Evolutionary conservation across 2,888 invertebrate genomes (phyloP).

Genomic region (Torymus aiolomorphi): DNA sequence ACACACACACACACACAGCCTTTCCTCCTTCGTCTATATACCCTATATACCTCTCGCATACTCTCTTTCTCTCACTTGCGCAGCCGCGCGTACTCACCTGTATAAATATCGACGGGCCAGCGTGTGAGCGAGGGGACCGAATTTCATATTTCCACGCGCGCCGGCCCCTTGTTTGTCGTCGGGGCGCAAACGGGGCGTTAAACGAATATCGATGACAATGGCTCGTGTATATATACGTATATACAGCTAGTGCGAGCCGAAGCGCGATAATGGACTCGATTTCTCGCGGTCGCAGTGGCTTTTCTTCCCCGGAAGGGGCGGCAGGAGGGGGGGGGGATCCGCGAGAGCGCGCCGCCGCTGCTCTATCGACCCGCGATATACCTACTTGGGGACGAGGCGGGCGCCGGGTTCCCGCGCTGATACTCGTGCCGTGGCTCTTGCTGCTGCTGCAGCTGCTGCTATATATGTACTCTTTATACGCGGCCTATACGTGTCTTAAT

Average conservation of each 20-base stretch:
- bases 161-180: slow-evolving; percentile 27
- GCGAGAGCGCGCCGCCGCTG: neutral
- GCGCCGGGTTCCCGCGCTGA: too few species aligned
- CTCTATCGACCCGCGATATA: neutral
- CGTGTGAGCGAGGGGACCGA: slow-evolving; percentile 7
- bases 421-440: neutral
- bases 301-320: too few species aligned
- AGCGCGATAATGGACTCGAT: slow-evolving; percentile 46
- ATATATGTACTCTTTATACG: slow-evolving; percentile 62
- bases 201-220: slow-evolving; percentile 53
- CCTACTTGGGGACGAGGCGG: too few species aligned
- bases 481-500: slow-evolving; percentile 64
- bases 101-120: neutral
- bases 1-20: too few species aligned
- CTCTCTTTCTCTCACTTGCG: slow-evolving; percentile 38
- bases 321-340: too few species aligned
- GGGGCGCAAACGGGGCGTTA: slow-evolving; percentile 40
- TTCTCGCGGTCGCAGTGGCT: neutral
- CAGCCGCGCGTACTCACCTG: neutral
- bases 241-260: neutral
- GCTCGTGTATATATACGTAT: neutral
- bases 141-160: slow-evolving; percentile 39
- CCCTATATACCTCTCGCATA: too few species aligned
- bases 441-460: too few species aligned
- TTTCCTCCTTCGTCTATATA: too few species aligned